Percentiles rank a stretch among this genome's conserved stretches.
Evolutionary conservation across 2,113 vertebrate species (phyloP).

Genomic region (Ceyx cyanopectus): DNA sequence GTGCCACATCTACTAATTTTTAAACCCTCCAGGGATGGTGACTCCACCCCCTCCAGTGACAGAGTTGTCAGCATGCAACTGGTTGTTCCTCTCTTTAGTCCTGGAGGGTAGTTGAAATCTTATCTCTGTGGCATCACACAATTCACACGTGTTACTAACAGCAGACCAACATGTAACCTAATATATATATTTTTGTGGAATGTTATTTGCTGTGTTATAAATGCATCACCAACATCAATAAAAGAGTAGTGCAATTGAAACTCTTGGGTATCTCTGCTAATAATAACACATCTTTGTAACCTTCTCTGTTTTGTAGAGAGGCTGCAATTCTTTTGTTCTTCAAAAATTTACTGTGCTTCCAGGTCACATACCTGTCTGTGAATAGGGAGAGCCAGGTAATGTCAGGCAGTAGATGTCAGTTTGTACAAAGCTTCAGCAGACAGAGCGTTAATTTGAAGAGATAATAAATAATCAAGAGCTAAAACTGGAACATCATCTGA

Average conservation of each 20-base stretch:
- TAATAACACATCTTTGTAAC: neutral
- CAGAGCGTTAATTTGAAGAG: neutral
- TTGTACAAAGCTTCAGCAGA: neutral
- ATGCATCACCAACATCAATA: neutral
- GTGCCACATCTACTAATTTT: no score
- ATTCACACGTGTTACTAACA: neutral
- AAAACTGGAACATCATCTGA: neutral
- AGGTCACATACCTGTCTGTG: neutral
- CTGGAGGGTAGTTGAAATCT: neutral
- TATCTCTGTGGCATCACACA: neutral
- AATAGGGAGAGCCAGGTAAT: neutral
- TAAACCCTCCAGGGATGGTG: no score
- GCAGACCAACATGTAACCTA: neutral
- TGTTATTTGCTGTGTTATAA: neutral
- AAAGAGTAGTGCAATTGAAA: neutral
- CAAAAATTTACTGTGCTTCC: neutral
- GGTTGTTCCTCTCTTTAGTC: neutral
- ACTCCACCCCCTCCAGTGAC: neutral
- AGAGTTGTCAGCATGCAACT: neutral
- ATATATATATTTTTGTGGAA: neutral
- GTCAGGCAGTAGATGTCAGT: neutral
- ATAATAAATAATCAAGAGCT: neutral
- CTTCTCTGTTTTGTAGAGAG: neutral
- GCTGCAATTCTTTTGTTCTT: neutral
- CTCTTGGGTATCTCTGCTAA: neutral